Evolutionary conservation across 2,797 vertebrate species (phyloP).

Genomic region (Schizothorax lantsangensis): DNA sequence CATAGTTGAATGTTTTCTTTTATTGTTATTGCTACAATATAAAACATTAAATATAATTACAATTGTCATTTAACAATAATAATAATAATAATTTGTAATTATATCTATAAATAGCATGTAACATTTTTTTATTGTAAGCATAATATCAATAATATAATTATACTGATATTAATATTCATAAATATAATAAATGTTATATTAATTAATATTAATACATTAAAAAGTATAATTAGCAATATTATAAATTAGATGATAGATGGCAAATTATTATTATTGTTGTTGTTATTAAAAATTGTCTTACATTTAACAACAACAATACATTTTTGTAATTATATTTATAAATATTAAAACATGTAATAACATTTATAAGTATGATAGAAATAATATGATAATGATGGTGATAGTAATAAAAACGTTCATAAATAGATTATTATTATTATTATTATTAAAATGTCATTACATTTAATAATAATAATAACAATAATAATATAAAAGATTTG

Average conservation of each 20-base stretch:
- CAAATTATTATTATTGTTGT: neutral
- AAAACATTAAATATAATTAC: neutral
- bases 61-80: neutral
- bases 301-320: too few species aligned
- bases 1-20: neutral
- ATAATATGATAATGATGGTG: neutral
- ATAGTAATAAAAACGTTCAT: too few species aligned
- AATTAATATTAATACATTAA: neutral
- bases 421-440: neutral
- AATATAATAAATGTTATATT: neutral
- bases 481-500: neutral
- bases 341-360: neutral
- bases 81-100: neutral
- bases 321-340: neutral
- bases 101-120: neutral
- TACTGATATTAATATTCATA: neutral
- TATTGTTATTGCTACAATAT: neutral
- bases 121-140: neutral
- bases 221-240: neutral
- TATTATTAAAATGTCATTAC: neutral
- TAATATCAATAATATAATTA: neutral
- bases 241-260: neutral
- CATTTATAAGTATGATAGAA: neutral
- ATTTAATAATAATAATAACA: neutral
- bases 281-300: neutral